Conservation (phyloP, 2,797 vertebrate genomes). For the Cephalopachus bancanus region DNA sequence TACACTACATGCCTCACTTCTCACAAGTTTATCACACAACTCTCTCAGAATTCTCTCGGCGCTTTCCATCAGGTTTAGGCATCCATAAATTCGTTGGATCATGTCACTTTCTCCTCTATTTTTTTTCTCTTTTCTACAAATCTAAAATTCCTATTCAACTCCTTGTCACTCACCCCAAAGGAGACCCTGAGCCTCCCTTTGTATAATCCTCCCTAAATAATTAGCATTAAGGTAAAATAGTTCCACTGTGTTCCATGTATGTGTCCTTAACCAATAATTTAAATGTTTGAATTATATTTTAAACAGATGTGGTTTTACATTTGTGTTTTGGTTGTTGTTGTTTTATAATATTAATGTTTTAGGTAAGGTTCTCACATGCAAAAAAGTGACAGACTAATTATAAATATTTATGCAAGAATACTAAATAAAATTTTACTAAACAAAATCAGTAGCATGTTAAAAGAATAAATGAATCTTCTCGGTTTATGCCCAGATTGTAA, state of each 20-base stretch:
- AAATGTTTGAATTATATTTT: neutral
- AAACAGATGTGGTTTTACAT: neutral
- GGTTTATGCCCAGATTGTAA: neutral
- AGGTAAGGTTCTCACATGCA: neutral
- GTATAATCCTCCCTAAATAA: neutral
- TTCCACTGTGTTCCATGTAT: neutral
- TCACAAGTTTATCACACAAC: neutral
- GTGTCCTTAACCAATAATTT: neutral
- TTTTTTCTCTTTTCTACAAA: neutral
- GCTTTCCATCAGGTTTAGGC: neutral
- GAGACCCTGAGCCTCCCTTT: neutral
- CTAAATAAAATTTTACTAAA: neutral
- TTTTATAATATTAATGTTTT: neutral
- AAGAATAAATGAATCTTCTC: neutral
- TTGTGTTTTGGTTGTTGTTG: neutral
- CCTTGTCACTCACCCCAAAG: neutral
- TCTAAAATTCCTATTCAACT: neutral
- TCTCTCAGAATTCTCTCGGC: neutral
- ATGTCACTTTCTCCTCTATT: neutral
- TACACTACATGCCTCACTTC: neutral
- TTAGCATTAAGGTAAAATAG: neutral
- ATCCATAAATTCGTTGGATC: neutral
- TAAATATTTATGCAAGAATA: neutral
- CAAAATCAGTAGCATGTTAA: neutral
- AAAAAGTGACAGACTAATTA: neutral